Evolutionary conservation across 2,888 invertebrate genomes (phyloP).

Genomic region (Herminia tarsipennalis): DNA sequence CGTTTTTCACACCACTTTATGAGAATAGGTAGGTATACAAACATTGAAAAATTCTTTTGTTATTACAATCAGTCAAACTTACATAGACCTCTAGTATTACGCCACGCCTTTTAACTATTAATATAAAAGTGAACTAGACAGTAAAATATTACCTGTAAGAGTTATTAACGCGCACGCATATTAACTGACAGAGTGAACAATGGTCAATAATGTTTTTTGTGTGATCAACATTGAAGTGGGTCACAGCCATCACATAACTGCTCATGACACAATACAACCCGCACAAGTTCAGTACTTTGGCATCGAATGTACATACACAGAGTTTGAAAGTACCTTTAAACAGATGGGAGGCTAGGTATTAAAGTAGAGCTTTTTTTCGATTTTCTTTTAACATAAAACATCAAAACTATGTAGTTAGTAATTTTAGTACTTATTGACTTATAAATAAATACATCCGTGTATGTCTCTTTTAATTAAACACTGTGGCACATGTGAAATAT

Average conservation of each 20-base stretch:
- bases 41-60: too few relatives aligned
- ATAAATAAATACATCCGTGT: too few relatives aligned
- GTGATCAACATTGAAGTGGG: slow-evolving; percentile 66
- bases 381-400: too few relatives aligned
- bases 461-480: too few relatives aligned
- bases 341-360: slow-evolving; percentile 32
- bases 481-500: too few relatives aligned
- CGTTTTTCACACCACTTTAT: too few relatives aligned
- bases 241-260: slow-evolving; percentile 75
- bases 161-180: slow-evolving; percentile 13
- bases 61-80: too few relatives aligned
- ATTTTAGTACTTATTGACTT: too few relatives aligned
- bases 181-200: slow-evolving; percentile 47
- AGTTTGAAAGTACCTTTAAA: slow-evolving; percentile 20
- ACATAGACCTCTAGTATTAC: slow-evolving; percentile 1
- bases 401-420: too few relatives aligned
- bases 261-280: slow-evolving; percentile 70
- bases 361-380: slow-evolving; percentile 1
- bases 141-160: slow-evolving; percentile 7
- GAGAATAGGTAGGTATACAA: too few relatives aligned
- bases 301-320: slow-evolving; percentile 44
- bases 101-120: slow-evolving; percentile 12
- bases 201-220: slow-evolving; percentile 61
- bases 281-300: slow-evolving; percentile 66
- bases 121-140: slow-evolving; percentile 20